Evolutionary conservation across 1,140 invertebrate genomes (phyloP), one percentile per base, ranked within the genome.

Genomic region (Oppia nitens): DNA sequence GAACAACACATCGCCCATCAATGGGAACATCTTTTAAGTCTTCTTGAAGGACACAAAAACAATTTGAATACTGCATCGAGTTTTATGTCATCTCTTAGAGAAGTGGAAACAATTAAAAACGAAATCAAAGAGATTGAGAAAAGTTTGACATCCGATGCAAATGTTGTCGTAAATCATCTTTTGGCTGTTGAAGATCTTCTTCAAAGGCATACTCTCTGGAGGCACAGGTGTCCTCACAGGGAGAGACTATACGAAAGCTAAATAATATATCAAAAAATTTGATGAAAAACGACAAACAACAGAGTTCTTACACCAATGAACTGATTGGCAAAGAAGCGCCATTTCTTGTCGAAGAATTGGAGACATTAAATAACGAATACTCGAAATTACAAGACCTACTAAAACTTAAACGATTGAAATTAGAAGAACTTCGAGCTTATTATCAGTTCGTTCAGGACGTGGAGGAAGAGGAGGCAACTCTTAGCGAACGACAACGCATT

Each of bases 371-470:
- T 65, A 73, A 78, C 53, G 79, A 81, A 23, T 83, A 83, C 62
- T 76, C 81, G 28, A 78, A 81, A 74, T 47, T 66, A n/a, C 51
- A 59, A 48, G 50, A 83, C 47, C 75, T 84, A 47, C 83, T 83
- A 45, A 82, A 83, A 59, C 80, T 83, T 59, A 78, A 91, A 20
- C 81, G 88, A 58, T 79, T 79, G 0, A 78, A 84, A 6, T 73
- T 98, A 12, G 87, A 95, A 69, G 87, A 94, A 62, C 89, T 90
- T 0, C 77, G 89, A 61, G 87, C 89, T 66, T 90, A 92, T 66
- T 95, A 87, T 70, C 90, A 95, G 69, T 97, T 98, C 72, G 75
- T 97, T 54, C 90, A 77, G 57, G 89, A 94, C 70, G 84, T 90
- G 64, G 88, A 88, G 63, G 87, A 91, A 64, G 90, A 94, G 72